phyloP scores from a whole-genome alignment of 37 sponge, comb jelly and placozoan species.

The Tethya wilhelma region DNA sequence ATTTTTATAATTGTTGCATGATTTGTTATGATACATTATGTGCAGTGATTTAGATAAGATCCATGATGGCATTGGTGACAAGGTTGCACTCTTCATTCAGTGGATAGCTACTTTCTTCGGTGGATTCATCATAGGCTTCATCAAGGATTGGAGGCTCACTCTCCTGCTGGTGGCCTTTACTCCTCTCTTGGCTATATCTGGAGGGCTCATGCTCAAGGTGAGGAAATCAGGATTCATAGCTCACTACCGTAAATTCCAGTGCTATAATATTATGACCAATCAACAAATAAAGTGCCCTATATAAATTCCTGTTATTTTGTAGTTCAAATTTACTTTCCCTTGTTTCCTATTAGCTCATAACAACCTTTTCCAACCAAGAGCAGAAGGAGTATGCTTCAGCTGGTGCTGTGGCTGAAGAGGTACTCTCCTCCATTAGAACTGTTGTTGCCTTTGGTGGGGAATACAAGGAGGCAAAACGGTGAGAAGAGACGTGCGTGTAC shows the following conservation, averaged over 20 bases:
- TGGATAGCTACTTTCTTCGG: slow-evolving; percentile 62
- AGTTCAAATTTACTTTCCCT: neutral
- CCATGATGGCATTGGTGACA: slow-evolving; percentile 81
- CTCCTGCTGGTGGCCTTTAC: slow-evolving; percentile 61
- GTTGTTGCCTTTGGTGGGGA: slow-evolving; percentile 95
- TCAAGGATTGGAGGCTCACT: slow-evolving; percentile 58
- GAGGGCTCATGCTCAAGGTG: slow-evolving; percentile 27
- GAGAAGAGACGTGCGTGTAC: neutral
- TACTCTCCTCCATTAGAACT: slow-evolving; percentile 89
- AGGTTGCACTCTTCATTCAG: slow-evolving; percentile 59
- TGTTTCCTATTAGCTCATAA: neutral
- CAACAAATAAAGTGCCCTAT: neutral
- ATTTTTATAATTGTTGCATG: neutral
- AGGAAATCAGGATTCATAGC: neutral
- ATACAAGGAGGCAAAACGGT: slow-evolving; percentile 51
- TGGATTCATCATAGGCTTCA: slow-evolving; percentile 62
- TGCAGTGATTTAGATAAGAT: slow-evolving; percentile 73
- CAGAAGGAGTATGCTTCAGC: slow-evolving; percentile 88
- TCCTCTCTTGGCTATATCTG: slow-evolving; percentile 46
- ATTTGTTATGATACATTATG: neutral
- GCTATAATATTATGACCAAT: neutral
- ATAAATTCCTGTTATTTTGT: neutral
- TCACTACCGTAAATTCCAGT: neutral
- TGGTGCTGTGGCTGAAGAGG: slow-evolving; percentile 92
- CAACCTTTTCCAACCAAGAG: slow-evolving; percentile 60